Base-by-base conservation (phyloP, 2,113 vertebrate species). In the Dendrocopos noguchii region DNA sequence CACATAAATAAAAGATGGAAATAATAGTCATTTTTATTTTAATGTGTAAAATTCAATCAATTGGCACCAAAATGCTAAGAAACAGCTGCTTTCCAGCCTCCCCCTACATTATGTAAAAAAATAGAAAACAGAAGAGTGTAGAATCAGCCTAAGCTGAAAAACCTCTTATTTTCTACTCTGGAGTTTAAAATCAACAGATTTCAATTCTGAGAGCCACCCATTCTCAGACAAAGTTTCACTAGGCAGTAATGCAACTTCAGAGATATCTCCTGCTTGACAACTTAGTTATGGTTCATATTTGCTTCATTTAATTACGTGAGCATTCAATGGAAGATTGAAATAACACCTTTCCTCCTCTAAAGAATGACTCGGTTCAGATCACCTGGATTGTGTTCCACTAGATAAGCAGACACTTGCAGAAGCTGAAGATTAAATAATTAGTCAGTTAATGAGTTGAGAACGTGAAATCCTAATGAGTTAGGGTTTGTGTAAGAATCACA, bases 381-480 rank as follows among this genome's bases (percentile, higher is more conserved):
- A 16, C 50, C 46, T 72, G 61, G 5, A 33, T 93, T 77, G 87
- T 56, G 95, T 86, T 88, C 94, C 67, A 91, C 80, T 73, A 12
- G 50, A 24, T 52, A 94, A 91, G 57, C 70, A 64, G 59, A 67
- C 36, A 91, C 89, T 91, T 39, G 25, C n/a, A 70, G 52, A 90
- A 82, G 57, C 64, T 91, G 66, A 77, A 77, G 61, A 85, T 47
- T 93, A 95, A 95, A 96, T 63, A 94, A 95, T 80, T 42, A 61
- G 88, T 94, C 59, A 76, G 59, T 75, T 56, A 84, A 67, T 86
- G 68, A 95, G 25, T 5, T 75, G 63, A 84, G 97, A 96, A 92
- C 72, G 39, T 61, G 22, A 24, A 89, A 93, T 95, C 47, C 47
- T 80, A 96, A 91, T 56, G 63, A 95, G 22, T 50, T 59, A 60